A percentile compares a stretch with the other conserved stretches of the same genome.
Conservation (phyloP, 2,888 invertebrate species). For the Netelia virgata region DNA sequence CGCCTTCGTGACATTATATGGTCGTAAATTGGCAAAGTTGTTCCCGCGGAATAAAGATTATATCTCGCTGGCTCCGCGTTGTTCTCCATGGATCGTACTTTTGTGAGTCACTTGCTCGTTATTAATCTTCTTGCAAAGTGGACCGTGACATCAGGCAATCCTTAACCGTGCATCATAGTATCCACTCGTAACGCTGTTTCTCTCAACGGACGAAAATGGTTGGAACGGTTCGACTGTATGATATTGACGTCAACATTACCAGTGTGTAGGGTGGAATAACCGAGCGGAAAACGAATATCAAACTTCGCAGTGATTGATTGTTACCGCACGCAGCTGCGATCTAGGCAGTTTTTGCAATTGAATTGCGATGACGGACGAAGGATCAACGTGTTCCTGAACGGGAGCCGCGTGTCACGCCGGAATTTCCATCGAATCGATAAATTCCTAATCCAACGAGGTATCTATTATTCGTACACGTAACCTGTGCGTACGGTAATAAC, state of each 20-base stretch:
- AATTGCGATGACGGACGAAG: not conserved
- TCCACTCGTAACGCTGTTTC: too few species aligned
- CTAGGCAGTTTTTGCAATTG: not conserved
- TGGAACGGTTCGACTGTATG: too few species aligned
- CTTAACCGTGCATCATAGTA: too few species aligned
- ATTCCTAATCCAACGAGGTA: not conserved
- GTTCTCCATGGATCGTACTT: not conserved
- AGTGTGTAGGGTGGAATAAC: not conserved
- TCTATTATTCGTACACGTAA: not conserved
- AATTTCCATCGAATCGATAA: not conserved
- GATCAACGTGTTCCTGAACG: not conserved
- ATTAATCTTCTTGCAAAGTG: slow-evolving; percentile 5
- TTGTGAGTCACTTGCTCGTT: not conserved
- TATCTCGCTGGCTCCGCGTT: not conserved
- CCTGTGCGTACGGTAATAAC: too few species aligned
- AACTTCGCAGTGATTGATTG: not conserved
- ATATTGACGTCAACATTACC: not conserved
- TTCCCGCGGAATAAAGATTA: slow-evolving; percentile 7
- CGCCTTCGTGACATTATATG: slow-evolving; percentile 21
- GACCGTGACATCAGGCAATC: not conserved
- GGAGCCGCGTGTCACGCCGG: not conserved
- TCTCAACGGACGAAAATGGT: too few species aligned
- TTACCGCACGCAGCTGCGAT: not conserved
- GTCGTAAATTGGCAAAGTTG: slow-evolving; percentile 42
- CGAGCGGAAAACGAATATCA: not conserved